phyloP scores from a whole-genome alignment of 1,140 invertebrate genomes.

The Nymphalis io region DNA sequence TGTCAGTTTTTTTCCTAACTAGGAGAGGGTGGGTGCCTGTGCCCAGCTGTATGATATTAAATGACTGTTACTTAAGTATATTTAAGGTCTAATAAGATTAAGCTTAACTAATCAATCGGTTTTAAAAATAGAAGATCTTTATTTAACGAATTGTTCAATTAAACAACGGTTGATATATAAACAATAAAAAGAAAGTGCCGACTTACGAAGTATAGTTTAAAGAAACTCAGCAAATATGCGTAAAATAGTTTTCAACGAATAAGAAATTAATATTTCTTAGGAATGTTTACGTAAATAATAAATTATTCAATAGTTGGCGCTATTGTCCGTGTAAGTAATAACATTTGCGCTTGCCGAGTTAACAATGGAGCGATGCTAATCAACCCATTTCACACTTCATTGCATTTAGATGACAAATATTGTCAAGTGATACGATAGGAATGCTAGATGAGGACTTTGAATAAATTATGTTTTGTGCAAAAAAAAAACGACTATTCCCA shows the following conservation, averaged over 20 bases:
- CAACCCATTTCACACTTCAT: constrained; percentile 28
- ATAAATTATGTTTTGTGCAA: background rate
- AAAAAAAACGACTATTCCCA: background rate
- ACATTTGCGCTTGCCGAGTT: background rate
- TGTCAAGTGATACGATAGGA: background rate
- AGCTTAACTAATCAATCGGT: too few species aligned
- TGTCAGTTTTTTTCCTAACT: too few species aligned
- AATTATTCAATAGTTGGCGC: constrained; percentile 8
- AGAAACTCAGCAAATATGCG: too few species aligned
- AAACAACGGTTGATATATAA: too few species aligned
- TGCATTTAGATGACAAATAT: constrained; percentile 12
- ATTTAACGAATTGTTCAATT: too few species aligned
- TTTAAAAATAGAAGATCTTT: too few species aligned
- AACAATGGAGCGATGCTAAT: constrained; percentile 26
- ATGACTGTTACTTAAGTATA: too few species aligned
- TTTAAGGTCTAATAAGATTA: too few species aligned
- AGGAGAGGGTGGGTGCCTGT: too few species aligned
- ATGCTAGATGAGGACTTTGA: background rate
- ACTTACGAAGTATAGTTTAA: too few species aligned
- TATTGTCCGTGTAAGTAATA: constrained; percentile 13
- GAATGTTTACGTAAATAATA: background rate
- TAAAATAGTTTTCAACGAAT: background rate
- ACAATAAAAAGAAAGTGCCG: too few species aligned
- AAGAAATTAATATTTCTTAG: background rate
- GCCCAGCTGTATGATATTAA: too few species aligned